phyloP scores from a whole-genome alignment of 2,113 vertebrate species.

The Calyptomena viridis region DNA sequence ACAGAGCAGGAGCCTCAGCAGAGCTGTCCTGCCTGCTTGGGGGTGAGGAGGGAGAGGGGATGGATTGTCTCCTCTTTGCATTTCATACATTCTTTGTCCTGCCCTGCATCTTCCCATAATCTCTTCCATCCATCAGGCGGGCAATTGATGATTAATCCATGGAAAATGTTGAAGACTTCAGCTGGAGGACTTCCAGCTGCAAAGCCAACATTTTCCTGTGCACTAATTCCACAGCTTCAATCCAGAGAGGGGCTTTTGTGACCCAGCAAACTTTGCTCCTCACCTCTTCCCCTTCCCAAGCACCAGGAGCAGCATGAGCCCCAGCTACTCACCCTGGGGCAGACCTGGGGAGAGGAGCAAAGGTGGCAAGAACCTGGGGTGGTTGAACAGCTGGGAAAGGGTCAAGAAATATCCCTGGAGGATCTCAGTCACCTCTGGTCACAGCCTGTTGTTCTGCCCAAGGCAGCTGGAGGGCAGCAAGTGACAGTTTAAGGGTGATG shows the following conservation, averaged over 20 bases:
- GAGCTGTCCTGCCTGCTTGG: not conserved
- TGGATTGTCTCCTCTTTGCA: not conserved
- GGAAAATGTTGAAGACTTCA: constrained; percentile 2
- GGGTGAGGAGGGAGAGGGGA: not conserved
- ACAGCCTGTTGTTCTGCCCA: not conserved
- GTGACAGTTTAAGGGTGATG: constrained; percentile 4
- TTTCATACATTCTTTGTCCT: not conserved
- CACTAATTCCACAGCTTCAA: not conserved
- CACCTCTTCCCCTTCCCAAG: not conserved
- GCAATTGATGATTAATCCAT: constrained; percentile 27
- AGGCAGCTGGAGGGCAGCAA: constrained; percentile 69
- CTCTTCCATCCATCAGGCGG: not conserved
- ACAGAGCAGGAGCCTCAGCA: not conserved
- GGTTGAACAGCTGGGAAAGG: not conserved
- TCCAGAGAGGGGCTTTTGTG: not conserved
- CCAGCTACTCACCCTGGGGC: not conserved
- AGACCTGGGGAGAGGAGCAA: not conserved
- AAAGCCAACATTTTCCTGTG: not conserved
- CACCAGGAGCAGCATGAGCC: not conserved
- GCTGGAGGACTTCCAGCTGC: not conserved
- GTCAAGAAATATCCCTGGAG: not conserved
- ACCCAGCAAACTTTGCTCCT: not conserved
- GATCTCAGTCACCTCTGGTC: not conserved
- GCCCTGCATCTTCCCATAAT: not conserved
- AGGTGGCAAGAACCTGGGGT: not conserved